Base-by-base conservation (phyloP, 2,113 vertebrate genomes). In the Corythornis cristatus region DNA sequence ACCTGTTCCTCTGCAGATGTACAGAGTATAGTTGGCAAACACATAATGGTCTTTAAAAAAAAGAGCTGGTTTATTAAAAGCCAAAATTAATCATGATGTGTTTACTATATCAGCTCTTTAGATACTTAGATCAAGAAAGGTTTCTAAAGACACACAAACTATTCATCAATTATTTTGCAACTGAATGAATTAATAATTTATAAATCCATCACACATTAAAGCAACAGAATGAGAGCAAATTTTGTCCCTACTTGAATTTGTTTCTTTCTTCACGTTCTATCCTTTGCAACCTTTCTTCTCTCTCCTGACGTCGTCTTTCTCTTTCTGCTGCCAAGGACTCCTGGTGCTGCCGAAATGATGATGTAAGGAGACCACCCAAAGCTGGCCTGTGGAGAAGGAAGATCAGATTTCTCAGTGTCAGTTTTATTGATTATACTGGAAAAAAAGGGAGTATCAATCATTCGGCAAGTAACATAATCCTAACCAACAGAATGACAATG, bases 221-320 rank as follows among this genome's bases (percentile, higher is more conserved):
- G 29, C 12, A 91, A 93, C 12, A 90, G 11, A 88, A 3, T 10
- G 20, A 76, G 6, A 83, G 50, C 8, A 42, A 84, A 92, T 46
- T 35, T 51, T 26, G 9, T 25, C 75, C 98, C 97, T 97, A 99
- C 99, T 98, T 99, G 97, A 99, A 99, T 92, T 98, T 98, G 96
- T 98, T 99, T 91, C 99, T 99, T 96, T 99, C 99, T 93, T 99
- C 99, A 53, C 98, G 98, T 93, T 99, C 99, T 89, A 99, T 99
- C 86, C 98, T 98, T 97, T 99, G 99, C 96, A 99, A 95, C n/a
- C 99, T 98, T 82, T 99, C 99, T 74, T 99, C 99, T 97, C 99
- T 98, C 96, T 99, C 99, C 88, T 98, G 97, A 18, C 99, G 98
- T 51, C 99, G 97, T 71, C 98, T 97, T 91, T 99, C 99, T 95